A percentile compares a stretch with the other conserved stretches of the same genome.
phyloP scores from a whole-genome alignment of 2,797 vertebrate genomes.

The Apogon hyalosoma region DNA sequence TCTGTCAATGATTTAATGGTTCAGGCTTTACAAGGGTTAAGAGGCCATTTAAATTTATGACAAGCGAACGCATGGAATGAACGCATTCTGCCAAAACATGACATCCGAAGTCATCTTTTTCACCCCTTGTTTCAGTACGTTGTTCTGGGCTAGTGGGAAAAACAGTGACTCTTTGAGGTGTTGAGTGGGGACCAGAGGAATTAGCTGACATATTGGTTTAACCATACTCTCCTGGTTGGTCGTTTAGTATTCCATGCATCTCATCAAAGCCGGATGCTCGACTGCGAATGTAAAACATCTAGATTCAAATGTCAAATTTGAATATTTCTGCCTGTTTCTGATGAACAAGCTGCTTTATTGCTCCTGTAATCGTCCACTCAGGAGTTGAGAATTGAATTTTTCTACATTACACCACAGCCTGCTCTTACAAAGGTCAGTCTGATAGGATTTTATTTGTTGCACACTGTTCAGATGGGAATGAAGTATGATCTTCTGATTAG shows the following conservation, averaged over 20 bases:
- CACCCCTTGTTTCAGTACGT: slow-evolving; percentile 18
- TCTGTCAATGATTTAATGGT: too few species aligned
- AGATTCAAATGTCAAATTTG: slow-evolving; percentile 76
- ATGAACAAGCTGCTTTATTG: slow-evolving; percentile 69
- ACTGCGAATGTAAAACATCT: slow-evolving; percentile 62
- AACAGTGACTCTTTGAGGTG: slow-evolving; percentile 7
- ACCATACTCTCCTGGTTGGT: slow-evolving; percentile 10
- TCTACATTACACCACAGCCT: slow-evolving; percentile 32
- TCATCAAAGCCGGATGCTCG: slow-evolving; percentile 31
- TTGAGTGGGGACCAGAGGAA: slow-evolving; percentile 15
- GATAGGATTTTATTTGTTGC: slow-evolving; percentile 70
- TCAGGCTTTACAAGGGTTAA: too few species aligned
- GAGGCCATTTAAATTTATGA: background rate
- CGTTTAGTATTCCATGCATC: slow-evolving; percentile 57
- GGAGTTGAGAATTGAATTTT: slow-evolving; percentile 56
- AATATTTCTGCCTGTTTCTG: slow-evolving; percentile 70
- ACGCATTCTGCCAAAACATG: slow-evolving; percentile 31
- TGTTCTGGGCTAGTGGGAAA: slow-evolving; percentile 27
- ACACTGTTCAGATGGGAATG: slow-evolving; percentile 55
- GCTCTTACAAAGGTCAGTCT: slow-evolving; percentile 71
- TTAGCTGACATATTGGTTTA: slow-evolving; percentile 32
- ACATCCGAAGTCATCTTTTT: slow-evolving; percentile 16
- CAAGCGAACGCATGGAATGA: slow-evolving; percentile 26
- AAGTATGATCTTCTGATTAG: slow-evolving; percentile 66
- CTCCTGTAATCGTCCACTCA: slow-evolving; percentile 59